A percentile compares a stretch with the other conserved stretches of the same genome.
Conservation (phyloP, 2,797 vertebrate species). For the Potorous gilbertii region DNA sequence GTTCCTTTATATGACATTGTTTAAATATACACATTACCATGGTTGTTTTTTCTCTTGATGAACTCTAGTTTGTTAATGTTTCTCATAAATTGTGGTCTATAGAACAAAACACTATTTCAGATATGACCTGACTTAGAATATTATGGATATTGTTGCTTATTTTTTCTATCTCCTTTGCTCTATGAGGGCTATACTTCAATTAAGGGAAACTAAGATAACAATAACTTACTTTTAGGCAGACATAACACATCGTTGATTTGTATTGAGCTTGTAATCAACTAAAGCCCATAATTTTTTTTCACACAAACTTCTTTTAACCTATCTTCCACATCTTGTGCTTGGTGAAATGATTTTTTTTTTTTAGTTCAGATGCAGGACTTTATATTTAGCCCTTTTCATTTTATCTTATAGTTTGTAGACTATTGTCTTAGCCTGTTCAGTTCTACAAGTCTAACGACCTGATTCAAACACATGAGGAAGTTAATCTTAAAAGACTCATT, state of each 20-base stretch:
- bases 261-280: neutral
- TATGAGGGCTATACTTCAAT: neutral
- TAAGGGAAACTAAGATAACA: neutral
- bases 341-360: neutral
- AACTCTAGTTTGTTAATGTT: neutral
- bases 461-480: neutral
- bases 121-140: neutral
- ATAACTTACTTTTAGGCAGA: neutral
- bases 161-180: neutral
- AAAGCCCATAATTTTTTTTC: neutral
- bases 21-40: neutral
- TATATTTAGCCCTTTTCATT: neutral
- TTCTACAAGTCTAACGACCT: neutral
- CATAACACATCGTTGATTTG: neutral
- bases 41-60: neutral
- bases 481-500: neutral
- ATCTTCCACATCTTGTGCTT: neutral
- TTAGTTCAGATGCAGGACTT: neutral
- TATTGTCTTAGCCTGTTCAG: neutral
- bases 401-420: neutral
- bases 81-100: neutral
- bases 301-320: neutral
- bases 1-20: neutral
- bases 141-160: neutral
- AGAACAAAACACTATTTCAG: neutral